phyloP scores from a whole-genome alignment of 2,888 invertebrate species.

The Acleris literana region DNA sequence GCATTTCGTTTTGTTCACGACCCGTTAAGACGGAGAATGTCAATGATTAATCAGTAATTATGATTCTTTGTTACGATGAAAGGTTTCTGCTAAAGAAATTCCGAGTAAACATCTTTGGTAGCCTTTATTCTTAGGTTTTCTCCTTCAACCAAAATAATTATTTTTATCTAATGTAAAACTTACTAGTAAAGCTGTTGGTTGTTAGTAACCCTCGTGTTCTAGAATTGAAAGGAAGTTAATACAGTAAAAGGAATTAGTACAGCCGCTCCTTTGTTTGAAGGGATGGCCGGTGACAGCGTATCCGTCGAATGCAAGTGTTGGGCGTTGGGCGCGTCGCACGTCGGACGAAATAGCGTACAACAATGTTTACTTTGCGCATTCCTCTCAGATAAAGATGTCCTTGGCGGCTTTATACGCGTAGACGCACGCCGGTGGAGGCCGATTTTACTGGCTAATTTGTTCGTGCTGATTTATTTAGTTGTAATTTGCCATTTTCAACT shows the following conservation, averaged over 20 bases:
- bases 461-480: conserved; percentile 24
- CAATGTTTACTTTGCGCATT: conserved; percentile 79
- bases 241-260: conserved; percentile 1
- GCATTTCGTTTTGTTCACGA: conserved; percentile 30
- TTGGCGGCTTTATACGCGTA: conserved; percentile 71
- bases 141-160: too few relatives aligned
- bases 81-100: conserved; percentile 1
- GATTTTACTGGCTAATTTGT: conserved; percentile 36
- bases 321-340: conserved; percentile 64
- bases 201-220: background rate
- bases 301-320: conserved; percentile 46
- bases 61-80: conserved; percentile 28
- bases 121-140: too few relatives aligned
- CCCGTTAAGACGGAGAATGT: conserved; percentile 28
- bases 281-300: conserved; percentile 23
- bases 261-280: conserved; percentile 30
- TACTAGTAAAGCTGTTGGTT: too few relatives aligned
- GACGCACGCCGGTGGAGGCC: conserved; percentile 50
- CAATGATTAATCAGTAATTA: conserved; percentile 31
- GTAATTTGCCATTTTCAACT: background rate
- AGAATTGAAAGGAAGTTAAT: background rate
- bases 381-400: conserved; percentile 80
- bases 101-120: too few relatives aligned
- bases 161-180: too few relatives aligned
- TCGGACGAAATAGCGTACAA: conserved; percentile 66